Base-by-base conservation (phyloP, 2,888 invertebrate genomes). In the Chrysodeixis includens region DNA sequence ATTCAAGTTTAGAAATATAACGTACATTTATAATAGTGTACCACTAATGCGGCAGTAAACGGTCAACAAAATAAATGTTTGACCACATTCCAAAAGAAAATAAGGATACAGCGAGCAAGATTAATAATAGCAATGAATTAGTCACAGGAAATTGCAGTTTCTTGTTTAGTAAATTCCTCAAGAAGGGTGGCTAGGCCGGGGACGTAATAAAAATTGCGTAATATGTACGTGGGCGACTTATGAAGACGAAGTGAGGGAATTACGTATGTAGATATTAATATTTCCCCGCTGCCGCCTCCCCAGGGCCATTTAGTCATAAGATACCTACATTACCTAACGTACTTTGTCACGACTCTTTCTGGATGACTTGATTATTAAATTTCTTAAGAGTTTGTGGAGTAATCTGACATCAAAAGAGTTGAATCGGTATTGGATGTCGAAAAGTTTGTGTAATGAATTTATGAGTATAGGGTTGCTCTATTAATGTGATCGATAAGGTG, bases 61-160 rank as follows among this genome's bases (percentile, higher is more conserved):
- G 64, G 66, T 74, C 56, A 61, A 65, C 46, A 51, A 53, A 64
- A 67, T 30, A 67, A 56, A 75, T 56, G 60, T 68, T 66, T 66
- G 69, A 76, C 71, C 67, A 73, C 66, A 75, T 84, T 81, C 78
- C 74, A 72, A 70, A 78, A 85, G 85, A 89, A 88, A 88, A 79
- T 82, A 86, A 83, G 82, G 83, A 85, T 85, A 85, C 85, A 85
- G 85, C 82, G 83, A 88, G 86, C 86, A 90, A 91, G 92, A 91
- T 91, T 88, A 90, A 92, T 91, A 90, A 86, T 82, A 79, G 82
- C 85, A 86, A 87, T 87, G 88, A 91, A 91, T 92, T 90, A 91
- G 91, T 84, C 86, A 87, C 84, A 83, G 90, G 88, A 91, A 91
- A 92, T 92, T 92, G 90, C 88, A 88, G 90, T 91, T 89, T 85